phyloP scores from a whole-genome alignment of 2,797 vertebrate genomes.

The Hyperoplus immaculatus region DNA sequence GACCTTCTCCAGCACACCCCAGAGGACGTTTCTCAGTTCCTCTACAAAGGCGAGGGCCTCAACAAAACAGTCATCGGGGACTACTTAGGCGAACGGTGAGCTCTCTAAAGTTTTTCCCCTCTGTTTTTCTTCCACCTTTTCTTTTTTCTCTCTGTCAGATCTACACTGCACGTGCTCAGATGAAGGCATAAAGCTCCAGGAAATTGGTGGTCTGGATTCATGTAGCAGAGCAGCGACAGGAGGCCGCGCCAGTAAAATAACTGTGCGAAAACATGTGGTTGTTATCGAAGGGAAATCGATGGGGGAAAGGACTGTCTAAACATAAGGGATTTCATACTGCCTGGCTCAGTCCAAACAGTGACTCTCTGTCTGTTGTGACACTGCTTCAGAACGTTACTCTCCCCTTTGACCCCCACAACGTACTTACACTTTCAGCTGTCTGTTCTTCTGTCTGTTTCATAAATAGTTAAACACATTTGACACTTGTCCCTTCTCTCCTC shows the following conservation, averaged over 20 bases:
- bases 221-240: conserved; percentile 56
- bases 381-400: conserved; percentile 28
- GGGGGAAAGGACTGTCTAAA: conserved; percentile 66
- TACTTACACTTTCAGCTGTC: background rate
- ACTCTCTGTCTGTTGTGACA: conserved; percentile 32
- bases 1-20: conserved; percentile 92
- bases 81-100: conserved; percentile 90
- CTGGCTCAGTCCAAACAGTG: conserved; percentile 28
- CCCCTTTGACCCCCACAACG: conserved; percentile 3
- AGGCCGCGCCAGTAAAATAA: conserved; percentile 53
- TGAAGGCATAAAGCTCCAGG: conserved; percentile 64
- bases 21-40: conserved; percentile 93
- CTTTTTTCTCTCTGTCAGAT: conserved; percentile 43
- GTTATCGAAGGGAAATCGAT: conserved; percentile 68
- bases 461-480: conserved; percentile 33
- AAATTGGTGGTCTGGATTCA: conserved; percentile 77
- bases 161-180: conserved; percentile 41
- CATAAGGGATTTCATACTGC: conserved; percentile 49
- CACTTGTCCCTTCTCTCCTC: conserved; percentile 39
- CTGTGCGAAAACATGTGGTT: conserved; percentile 70
- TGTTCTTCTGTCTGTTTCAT: conserved; percentile 11
- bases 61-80: conserved; percentile 96
- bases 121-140: conserved; percentile 39
- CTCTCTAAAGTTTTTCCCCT: conserved; percentile 35
- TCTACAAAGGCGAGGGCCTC: conserved; percentile 94